Evolutionary conservation across 2,888 invertebrate genomes (phyloP).

Genomic region (Platycnemis pennipes): DNA sequence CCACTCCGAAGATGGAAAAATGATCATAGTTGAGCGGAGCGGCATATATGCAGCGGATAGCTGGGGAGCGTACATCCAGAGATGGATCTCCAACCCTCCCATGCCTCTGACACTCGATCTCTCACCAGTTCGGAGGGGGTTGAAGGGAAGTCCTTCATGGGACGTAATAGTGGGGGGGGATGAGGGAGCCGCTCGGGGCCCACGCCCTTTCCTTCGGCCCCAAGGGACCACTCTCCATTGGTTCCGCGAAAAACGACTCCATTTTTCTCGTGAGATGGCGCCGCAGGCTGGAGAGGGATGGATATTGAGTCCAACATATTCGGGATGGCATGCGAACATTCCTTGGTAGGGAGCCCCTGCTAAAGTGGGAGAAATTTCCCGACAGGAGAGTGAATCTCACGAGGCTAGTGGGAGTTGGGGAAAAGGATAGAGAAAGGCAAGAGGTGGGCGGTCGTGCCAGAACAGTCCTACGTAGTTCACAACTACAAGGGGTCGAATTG

Average conservation of each 20-base stretch:
- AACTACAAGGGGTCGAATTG: no score
- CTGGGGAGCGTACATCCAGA: background rate
- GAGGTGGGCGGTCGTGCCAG: background rate
- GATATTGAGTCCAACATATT: background rate
- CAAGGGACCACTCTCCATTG: background rate
- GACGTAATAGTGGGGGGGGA: no score
- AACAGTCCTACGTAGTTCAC: no score
- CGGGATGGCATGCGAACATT: constrained; percentile 25
- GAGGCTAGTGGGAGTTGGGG: background rate
- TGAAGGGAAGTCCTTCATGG: no score
- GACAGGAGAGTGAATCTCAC: background rate
- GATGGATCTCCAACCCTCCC: background rate
- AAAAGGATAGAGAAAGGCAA: background rate
- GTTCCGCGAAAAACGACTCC: background rate
- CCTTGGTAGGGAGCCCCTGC: background rate
- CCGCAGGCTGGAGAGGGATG: background rate
- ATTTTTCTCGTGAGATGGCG: background rate
- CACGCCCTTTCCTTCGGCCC: background rate
- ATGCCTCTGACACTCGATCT: background rate
- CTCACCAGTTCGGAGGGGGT: background rate
- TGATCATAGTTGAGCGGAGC: no score
- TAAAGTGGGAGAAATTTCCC: background rate
- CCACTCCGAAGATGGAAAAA: no score
- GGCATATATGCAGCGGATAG: no score
- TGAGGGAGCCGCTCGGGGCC: background rate